phyloP scores from a whole-genome alignment of 2,113 vertebrate genomes.

The Podiceps cristatus region DNA sequence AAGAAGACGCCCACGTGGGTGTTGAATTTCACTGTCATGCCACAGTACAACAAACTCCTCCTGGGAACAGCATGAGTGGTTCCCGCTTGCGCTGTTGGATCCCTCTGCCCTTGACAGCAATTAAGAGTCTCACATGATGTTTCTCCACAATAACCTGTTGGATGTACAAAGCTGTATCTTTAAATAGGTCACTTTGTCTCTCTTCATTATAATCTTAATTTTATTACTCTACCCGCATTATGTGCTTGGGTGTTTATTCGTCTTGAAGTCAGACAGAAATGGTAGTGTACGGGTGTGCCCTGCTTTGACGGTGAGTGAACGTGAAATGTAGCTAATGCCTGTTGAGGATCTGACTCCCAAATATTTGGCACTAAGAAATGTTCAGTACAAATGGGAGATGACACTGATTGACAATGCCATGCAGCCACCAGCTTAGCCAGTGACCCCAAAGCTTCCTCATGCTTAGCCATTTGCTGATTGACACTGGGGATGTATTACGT shows the following conservation, averaged over 20 bases:
- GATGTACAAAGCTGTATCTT: rapidly evolving
- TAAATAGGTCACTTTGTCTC: background rate
- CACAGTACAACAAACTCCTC: slow-evolving; percentile 77
- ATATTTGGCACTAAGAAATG: background rate
- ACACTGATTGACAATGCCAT: background rate
- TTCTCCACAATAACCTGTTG: background rate
- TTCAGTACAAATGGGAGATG: background rate
- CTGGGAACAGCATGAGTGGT: slow-evolving; percentile 69
- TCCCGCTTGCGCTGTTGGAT: background rate
- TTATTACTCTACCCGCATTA: background rate
- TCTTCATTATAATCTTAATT: background rate
- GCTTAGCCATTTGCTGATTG: background rate
- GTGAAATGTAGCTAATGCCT: background rate
- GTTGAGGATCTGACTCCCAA: background rate
- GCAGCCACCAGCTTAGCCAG: background rate
- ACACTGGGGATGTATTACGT: background rate
- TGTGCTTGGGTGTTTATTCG: background rate
- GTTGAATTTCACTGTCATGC: slow-evolving; percentile 77
- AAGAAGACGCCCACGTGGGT: slow-evolving; percentile 73
- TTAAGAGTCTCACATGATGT: background rate
- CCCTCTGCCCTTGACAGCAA: background rate
- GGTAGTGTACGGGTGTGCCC: background rate
- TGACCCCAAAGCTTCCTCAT: background rate
- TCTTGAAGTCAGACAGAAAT: background rate
- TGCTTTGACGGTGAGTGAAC: background rate